Conservation (phyloP, 1,140 invertebrate species). For the Eufriesea mexicana region DNA sequence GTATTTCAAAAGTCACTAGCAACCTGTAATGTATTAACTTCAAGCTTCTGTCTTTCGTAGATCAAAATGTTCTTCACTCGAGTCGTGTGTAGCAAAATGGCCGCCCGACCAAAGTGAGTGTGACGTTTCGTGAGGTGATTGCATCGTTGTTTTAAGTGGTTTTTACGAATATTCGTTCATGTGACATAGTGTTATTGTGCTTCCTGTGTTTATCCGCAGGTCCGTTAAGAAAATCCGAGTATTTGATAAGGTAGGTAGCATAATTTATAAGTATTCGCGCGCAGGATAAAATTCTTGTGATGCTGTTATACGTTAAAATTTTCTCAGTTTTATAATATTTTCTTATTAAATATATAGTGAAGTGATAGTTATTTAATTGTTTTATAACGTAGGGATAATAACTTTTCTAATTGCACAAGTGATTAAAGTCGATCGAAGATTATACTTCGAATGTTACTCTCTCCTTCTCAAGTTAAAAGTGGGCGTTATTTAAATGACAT, state of each 20-base stretch:
- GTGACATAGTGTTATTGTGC: slow-evolving; percentile 55
- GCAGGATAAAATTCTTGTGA: slow-evolving; percentile 52
- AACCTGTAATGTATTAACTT: slow-evolving; percentile 30
- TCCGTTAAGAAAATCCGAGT: slow-evolving; percentile 24
- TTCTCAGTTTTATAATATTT: not conserved
- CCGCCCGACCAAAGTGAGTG: slow-evolving; percentile 64
- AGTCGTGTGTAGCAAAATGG: slow-evolving; percentile 70
- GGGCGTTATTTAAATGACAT: slow-evolving; percentile 67
- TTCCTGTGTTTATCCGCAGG: slow-evolving; percentile 37
- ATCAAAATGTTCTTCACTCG: slow-evolving; percentile 56
- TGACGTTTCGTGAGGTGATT: slow-evolving; percentile 71
- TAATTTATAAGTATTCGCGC: slow-evolving; percentile 42
- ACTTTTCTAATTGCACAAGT: not conserved
- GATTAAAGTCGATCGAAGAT: slow-evolving; percentile 1
- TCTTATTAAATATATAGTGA: too few relatives aligned
- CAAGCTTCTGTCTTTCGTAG: slow-evolving; percentile 39
- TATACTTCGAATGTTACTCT: slow-evolving; percentile 34
- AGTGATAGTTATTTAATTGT: not conserved
- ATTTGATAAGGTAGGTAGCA: slow-evolving; percentile 37
- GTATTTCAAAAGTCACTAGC: slow-evolving; percentile 21
- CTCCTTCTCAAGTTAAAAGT: slow-evolving; percentile 39
- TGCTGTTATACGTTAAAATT: slow-evolving; percentile 35
- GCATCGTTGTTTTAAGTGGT: slow-evolving; percentile 56
- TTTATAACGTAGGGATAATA: not conserved
- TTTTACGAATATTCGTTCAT: slow-evolving; percentile 64